phyloP scores from a whole-genome alignment of 2,888 invertebrate genomes.

The Lathronympha strigana region DNA sequence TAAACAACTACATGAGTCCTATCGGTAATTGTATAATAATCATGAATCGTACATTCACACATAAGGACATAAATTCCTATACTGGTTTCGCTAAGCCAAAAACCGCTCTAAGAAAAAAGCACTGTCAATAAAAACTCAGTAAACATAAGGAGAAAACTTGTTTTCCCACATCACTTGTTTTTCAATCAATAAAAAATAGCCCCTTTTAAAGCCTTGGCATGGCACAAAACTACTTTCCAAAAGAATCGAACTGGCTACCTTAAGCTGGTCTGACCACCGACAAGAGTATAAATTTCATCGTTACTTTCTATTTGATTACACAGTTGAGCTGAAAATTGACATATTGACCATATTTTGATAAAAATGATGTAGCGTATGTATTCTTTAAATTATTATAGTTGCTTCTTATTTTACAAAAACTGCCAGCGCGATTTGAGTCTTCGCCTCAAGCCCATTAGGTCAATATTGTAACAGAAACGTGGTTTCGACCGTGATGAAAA shows the following conservation, averaged over 20 bases:
- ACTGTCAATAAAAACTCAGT: no score
- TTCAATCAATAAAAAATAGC: neutral
- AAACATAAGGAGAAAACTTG: no score
- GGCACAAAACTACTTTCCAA: constrained; percentile 5
- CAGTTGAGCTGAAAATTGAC: constrained; percentile 20
- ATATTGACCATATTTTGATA: constrained; percentile 22
- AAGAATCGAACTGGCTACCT: constrained; percentile 6
- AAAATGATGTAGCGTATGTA: constrained; percentile 21
- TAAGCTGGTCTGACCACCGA: neutral
- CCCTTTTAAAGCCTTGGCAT: neutral
- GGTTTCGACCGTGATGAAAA: neutral
- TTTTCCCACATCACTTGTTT: neutral
- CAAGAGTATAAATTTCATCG: neutral
- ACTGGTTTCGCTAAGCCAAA: no score
- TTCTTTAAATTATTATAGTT: neutral
- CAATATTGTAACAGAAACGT: neutral
- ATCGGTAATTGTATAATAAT: no score
- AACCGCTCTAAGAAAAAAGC: no score
- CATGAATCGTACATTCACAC: no score
- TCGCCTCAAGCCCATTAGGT: neutral
- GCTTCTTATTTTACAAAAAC: neutral
- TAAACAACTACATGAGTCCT: no score
- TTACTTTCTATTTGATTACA: constrained; percentile 28
- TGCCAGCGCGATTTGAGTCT: neutral
- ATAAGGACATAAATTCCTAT: no score